Percentiles rank a stretch among this genome's conserved stretches.
Conservation (phyloP, 2,113 vertebrate species). For the Gallinago paraguaiae region DNA sequence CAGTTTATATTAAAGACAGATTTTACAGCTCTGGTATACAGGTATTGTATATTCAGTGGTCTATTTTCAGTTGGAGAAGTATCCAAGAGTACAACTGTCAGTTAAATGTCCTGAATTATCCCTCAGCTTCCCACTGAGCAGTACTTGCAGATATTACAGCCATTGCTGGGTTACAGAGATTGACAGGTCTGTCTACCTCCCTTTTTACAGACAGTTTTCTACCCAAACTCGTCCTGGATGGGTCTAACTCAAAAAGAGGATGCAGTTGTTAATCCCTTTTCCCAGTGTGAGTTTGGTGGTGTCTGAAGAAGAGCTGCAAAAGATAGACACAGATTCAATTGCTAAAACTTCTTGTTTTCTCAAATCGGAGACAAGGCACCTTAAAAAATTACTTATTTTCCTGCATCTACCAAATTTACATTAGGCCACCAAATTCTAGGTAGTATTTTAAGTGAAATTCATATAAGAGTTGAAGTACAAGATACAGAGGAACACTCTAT, state of each 20-base stretch:
- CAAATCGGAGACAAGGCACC: not conserved
- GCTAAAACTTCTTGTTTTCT: not conserved
- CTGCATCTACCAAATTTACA: not conserved
- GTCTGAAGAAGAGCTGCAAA: not conserved
- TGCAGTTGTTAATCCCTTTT: not conserved
- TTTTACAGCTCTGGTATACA: not conserved
- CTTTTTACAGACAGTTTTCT: not conserved
- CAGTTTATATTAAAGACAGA: not conserved
- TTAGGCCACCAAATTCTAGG: not conserved
- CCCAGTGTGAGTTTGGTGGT: rapidly evolving
- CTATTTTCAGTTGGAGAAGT: not conserved
- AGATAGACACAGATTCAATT: not conserved
- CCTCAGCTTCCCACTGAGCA: not conserved
- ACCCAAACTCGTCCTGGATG: not conserved
- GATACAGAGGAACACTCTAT: not conserved
- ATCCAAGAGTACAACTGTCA: not conserved
- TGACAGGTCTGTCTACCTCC: not conserved
- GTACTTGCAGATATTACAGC: not conserved
- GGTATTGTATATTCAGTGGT: not conserved
- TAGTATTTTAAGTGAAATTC: not conserved
- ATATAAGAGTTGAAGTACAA: rapidly evolving
- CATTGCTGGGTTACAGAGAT: not conserved
- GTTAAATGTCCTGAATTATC: not conserved
- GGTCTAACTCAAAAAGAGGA: not conserved
- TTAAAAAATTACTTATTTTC: not conserved